These are phyloP conservation scores for Oostethus manadensis DNA, from an alignment of 2,113 vertebrate species.

Conservation along the genomic window DNA sequence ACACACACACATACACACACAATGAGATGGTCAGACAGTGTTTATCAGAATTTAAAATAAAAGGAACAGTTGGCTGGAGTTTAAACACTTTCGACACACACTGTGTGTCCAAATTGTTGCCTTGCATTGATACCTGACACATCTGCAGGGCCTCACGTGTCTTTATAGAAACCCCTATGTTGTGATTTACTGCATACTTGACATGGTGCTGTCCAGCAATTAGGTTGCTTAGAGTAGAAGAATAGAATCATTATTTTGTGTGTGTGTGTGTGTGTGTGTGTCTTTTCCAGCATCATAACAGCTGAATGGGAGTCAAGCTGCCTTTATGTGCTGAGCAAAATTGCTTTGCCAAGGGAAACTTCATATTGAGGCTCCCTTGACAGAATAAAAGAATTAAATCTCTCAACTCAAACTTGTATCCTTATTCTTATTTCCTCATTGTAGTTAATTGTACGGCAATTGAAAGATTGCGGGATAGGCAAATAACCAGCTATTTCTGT, in stretches of 20 bases:
- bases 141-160: background rate
- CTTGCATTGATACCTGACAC: background rate
- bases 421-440: constrained; percentile 25
- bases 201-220: constrained; percentile 1
- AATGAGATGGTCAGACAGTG: background rate
- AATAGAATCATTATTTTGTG: too few relatives aligned
- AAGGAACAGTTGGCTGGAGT: constrained; percentile 45
- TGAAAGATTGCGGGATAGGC: constrained; percentile 63
- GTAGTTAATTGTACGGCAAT: constrained; percentile 65
- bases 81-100: constrained; percentile 55
- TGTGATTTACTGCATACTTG: constrained; percentile 2
- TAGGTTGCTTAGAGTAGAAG: constrained; percentile 25
- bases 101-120: background rate
- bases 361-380: too few relatives aligned
- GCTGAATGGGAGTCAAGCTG: too few relatives aligned
- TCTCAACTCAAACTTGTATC: constrained; percentile 22
- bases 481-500: constrained; percentile 49
- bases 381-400: constrained; percentile 28
- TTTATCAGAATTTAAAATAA: constrained; percentile 3
- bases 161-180: background rate
- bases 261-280: too few relatives aligned
- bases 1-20: constrained; percentile 1
- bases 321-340: too few relatives aligned
- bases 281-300: too few relatives aligned
- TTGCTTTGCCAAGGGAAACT: too few relatives aligned